phyloP scores from a whole-genome alignment of 1,140 invertebrate genomes.

The Bombus huntii region DNA sequence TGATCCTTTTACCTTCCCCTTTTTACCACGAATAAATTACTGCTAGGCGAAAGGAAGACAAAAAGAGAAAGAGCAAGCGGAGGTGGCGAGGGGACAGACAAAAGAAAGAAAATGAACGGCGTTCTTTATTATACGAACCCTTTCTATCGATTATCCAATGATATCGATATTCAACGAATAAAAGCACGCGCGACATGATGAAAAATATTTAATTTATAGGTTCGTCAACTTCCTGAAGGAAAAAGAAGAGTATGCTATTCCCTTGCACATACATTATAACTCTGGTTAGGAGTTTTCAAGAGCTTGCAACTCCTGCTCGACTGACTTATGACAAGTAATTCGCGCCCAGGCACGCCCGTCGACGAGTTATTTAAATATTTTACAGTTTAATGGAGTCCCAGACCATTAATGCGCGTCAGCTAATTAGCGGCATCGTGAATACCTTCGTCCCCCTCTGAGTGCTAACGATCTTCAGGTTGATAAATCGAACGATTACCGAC shows the following conservation, averaged over 20 bases:
- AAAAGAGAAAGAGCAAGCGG: neutral
- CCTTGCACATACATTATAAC: slow-evolving; percentile 44
- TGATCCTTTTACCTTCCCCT: slow-evolving; percentile 49
- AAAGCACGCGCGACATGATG: slow-evolving; percentile 19
- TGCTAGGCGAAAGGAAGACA: slow-evolving; percentile 21
- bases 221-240: slow-evolving; percentile 55
- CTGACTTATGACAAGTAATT: slow-evolving; percentile 68
- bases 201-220: slow-evolving; percentile 57
- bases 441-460: slow-evolving; percentile 5
- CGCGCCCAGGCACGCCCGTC: slow-evolving; percentile 65
- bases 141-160: slow-evolving; percentile 1
- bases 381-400: slow-evolving; percentile 74
- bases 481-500: slow-evolving; percentile 64
- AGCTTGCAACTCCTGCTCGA: slow-evolving; percentile 12
- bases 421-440: slow-evolving; percentile 68
- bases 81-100: neutral
- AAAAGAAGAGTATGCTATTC: slow-evolving; percentile 20
- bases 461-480: slow-evolving; percentile 61
- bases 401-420: slow-evolving; percentile 73
- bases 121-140: slow-evolving; percentile 33
- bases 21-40: slow-evolving; percentile 60
- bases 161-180: neutral
- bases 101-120: neutral
- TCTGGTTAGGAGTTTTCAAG: slow-evolving; percentile 24
- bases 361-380: slow-evolving; percentile 74